These are phyloP conservation scores for Parelbella ahira DNA, from an alignment of 2,888 invertebrate species.

Conservation along the genomic window DNA sequence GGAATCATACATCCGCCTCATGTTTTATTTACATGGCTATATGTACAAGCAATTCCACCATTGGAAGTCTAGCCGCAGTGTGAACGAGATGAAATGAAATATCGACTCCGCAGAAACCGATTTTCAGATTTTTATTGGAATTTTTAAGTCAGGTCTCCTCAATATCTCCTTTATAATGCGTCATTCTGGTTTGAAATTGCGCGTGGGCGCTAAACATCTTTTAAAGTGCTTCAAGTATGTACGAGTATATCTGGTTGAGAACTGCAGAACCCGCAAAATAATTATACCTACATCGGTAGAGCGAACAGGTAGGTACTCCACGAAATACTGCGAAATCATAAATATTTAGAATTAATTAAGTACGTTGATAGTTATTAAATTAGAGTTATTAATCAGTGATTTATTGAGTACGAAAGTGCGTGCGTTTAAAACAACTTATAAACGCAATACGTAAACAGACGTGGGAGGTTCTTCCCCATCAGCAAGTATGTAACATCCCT, in stretches of 20 bases:
- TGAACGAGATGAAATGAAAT: constrained; percentile 66
- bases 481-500: no score
- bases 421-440: no score
- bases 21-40: constrained; percentile 67
- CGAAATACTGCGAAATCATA: no score
- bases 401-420: no score
- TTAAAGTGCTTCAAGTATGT: constrained; percentile 22
- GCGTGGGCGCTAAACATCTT: constrained; percentile 25
- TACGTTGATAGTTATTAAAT: no score
- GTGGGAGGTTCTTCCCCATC: no score
- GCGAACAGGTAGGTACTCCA: no score
- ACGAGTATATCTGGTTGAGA: constrained; percentile 22
- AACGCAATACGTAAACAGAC: no score
- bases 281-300: constrained; percentile 8
- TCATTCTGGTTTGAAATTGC: constrained; percentile 26
- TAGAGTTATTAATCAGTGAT: no score
- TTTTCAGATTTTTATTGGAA: constrained; percentile 44
- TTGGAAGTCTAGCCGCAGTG: constrained; percentile 66
- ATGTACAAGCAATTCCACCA: constrained; percentile 59
- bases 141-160: constrained; percentile 34
- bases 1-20: constrained; percentile 67
- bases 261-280: constrained; percentile 19
- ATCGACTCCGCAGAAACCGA: constrained; percentile 48
- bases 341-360: no score
- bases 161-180: constrained; percentile 30